Evolutionary conservation across 1,140 invertebrate species (phyloP).

Genomic region (Drosophila subobscura): DNA sequence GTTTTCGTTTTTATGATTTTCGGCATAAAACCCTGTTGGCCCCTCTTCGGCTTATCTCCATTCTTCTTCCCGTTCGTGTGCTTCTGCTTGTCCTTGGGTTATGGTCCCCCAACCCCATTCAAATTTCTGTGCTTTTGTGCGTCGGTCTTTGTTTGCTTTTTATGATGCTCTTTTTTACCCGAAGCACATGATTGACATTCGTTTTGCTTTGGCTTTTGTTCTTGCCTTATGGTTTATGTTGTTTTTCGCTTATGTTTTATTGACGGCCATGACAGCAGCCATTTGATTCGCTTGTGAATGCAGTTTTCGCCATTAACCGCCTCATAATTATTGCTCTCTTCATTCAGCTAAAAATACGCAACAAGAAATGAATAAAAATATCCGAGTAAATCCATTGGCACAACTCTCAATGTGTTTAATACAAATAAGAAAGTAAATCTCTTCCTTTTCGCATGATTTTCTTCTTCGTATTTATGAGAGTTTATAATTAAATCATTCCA

Average conservation of each 20-base stretch:
- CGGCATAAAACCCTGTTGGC: conserved; percentile 14
- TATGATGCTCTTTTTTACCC: conserved; percentile 33
- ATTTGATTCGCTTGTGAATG: conserved; percentile 26
- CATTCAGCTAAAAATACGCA: no score
- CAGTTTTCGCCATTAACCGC: conserved; percentile 4
- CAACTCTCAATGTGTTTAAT: no score
- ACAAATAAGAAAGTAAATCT: no score
- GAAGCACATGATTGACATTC: conserved; percentile 25
- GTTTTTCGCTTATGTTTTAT: conserved; percentile 31
- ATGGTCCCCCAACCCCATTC: conserved; percentile 4
- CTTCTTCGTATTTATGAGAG: no score
- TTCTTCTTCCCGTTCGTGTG: background rate
- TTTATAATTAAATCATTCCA: no score
- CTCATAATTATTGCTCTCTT: background rate
- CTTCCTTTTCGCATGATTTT: no score
- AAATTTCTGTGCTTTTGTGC: conserved; percentile 18
- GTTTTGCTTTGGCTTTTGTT: background rate
- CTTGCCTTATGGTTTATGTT: conserved; percentile 18
- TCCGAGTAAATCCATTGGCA: no score
- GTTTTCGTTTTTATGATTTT: conserved; percentile 10
- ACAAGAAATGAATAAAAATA: no score
- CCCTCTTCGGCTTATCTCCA: conserved; percentile 3
- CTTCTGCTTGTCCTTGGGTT: background rate
- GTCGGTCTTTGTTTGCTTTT: conserved; percentile 31
- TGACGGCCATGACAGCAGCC: conserved; percentile 27